Conservation (phyloP, 2,797 vertebrate genomes). For the Philypnodon macrostomus region DNA sequence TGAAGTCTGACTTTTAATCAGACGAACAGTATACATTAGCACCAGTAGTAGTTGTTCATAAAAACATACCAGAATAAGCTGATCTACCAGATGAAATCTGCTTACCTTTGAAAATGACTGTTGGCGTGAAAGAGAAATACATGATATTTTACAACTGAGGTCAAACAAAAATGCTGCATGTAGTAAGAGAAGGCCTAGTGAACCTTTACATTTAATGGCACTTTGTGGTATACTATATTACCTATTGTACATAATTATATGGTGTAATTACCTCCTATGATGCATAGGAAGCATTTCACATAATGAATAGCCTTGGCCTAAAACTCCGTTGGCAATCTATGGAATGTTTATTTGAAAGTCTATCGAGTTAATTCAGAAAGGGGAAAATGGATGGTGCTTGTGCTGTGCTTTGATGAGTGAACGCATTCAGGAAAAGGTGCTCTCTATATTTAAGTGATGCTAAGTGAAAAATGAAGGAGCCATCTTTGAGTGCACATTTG, state of each 20-base stretch:
- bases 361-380: slow-evolving; percentile 33
- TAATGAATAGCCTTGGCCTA: background rate
- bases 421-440: slow-evolving; percentile 34
- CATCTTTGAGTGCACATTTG: slow-evolving; percentile 28
- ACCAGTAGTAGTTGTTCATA: background rate
- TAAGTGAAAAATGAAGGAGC: slow-evolving; percentile 35
- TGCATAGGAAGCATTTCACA: background rate
- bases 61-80: background rate
- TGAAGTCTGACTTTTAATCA: background rate
- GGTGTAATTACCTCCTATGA: background rate
- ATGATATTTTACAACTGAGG: slow-evolving; percentile 45
- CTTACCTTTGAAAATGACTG: slow-evolving; percentile 70
- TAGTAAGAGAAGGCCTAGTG: background rate
- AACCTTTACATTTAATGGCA: background rate
- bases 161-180: slow-evolving; percentile 21
- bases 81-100: slow-evolving; percentile 35
- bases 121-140: slow-evolving; percentile 69
- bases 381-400: slow-evolving; percentile 24
- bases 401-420: slow-evolving; percentile 30
- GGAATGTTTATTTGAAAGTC: slow-evolving; percentile 25
- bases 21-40: background rate
- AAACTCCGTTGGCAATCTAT: slow-evolving; percentile 14
- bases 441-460: slow-evolving; percentile 22
- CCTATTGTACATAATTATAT: background rate
- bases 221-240: background rate